Base-by-base conservation (phyloP, 2,113 vertebrate species). In the Piprites chloris region DNA sequence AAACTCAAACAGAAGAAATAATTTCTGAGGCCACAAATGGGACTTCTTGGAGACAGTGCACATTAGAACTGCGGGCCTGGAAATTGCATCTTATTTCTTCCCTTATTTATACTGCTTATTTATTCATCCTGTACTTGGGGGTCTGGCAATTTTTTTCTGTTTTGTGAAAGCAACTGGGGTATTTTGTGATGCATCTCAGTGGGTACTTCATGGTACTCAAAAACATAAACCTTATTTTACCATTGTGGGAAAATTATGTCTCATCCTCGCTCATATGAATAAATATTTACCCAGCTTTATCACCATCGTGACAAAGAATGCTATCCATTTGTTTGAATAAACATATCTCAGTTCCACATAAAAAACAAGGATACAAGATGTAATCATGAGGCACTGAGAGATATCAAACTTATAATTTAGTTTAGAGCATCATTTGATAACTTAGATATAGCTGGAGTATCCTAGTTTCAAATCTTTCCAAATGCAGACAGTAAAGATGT, bases 1-100 rank as follows among this genome's bases (percentile, higher is more conserved):
- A 96, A 94, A 69, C n/a, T 85, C 59, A 94, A 95, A 93, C 30
- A 74, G 79, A 85, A 93, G n/a, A 71, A 95, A 85, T 95, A 84
- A 97, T 96, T 97, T 96, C 69, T 95, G 75, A 95, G 85, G 78
- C 87, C 87, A 84, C 85, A 95, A 85, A 90, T 95, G 55, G 59
- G 82, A 89, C 94, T 83, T 94, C 52, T 65, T 90, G 35, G 87
- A 95, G 84, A 95, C 90, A 95, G 72, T 49, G 76, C 15, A 68
- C 39, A 96, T 96, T 81, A 96, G 41, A n/a, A 78, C 22, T 72
- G 47, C 67, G 32, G 6, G 42, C 6, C n/a, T 95, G 81, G 53
- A 68, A 93, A 85, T 37, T 67, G 27, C 17, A 91, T 85, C 55
- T 55, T 50, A 88, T 52, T 84, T 80, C 76, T 93, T 81, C 42